Conservation (phyloP, 2,888 invertebrate species). For the Cartodere bifasciata region DNA sequence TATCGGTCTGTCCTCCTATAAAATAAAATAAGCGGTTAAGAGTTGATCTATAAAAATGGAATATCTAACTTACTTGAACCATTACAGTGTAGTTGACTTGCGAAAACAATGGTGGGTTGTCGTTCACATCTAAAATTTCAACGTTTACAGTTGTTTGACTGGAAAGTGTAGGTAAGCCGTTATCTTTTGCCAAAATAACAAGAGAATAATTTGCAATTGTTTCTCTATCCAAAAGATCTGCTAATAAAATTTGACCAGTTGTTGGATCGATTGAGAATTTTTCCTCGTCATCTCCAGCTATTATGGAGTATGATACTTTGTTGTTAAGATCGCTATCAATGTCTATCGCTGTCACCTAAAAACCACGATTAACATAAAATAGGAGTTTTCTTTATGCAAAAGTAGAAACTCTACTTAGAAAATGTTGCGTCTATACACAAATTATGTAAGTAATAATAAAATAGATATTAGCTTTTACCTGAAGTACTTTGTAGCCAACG, state of each 20-base stretch:
- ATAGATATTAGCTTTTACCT: constrained; percentile 41
- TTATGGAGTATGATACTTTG: constrained; percentile 62
- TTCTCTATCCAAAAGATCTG: constrained; percentile 71
- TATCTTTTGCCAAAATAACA: constrained; percentile 71
- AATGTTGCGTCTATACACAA: background rate
- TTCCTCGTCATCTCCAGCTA: constrained; percentile 58
- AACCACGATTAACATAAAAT: constrained; percentile 5
- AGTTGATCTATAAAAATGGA: background rate
- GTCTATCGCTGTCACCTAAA: constrained; percentile 64
- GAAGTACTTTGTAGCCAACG: constrained; percentile 57
- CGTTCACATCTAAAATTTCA: constrained; percentile 80
- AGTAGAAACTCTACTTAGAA: background rate
- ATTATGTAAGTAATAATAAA: constrained; percentile 1
- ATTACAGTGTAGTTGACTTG: constrained; percentile 67
- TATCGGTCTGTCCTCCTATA: constrained; percentile 74
- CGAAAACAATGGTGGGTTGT: constrained; percentile 78
- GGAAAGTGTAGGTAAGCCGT: constrained; percentile 64
- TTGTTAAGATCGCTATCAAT: constrained; percentile 74
- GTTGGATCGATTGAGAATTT: constrained; percentile 69
- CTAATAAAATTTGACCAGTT: constrained; percentile 65
- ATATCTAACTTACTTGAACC: constrained; percentile 40
- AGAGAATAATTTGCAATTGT: constrained; percentile 60
- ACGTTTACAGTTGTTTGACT: constrained; percentile 62
- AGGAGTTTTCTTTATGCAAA: background rate
- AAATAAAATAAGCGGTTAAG: constrained; percentile 12